Conservation (phyloP, 2,113 vertebrate species). For the Thamnophis sirtalis region DNA sequence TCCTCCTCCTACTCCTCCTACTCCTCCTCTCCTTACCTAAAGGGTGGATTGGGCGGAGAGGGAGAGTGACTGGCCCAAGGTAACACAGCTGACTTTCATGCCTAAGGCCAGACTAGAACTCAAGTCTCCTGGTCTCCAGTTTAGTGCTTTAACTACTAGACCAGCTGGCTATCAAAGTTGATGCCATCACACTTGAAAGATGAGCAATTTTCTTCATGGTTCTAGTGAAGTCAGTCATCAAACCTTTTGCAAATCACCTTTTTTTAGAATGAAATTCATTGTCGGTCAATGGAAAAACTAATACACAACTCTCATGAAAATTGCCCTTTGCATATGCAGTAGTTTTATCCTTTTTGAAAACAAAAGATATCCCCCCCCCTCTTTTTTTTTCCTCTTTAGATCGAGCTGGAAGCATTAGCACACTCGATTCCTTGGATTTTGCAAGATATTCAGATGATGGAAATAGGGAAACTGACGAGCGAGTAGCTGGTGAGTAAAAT, state of each 20-base stretch:
- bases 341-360: constrained; percentile 10
- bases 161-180: background rate
- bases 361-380: background rate
- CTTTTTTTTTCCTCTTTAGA: constrained; percentile 71
- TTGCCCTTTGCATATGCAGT: background rate
- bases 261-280: background rate
- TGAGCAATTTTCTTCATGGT: background rate
- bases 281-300: background rate
- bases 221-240: background rate
- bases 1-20: too few species aligned
- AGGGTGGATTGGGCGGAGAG: background rate
- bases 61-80: background rate
- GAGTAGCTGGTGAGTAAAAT: constrained; percentile 86
- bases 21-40: too few species aligned
- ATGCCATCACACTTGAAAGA: background rate
- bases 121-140: background rate
- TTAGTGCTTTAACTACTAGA: background rate
- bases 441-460: constrained; percentile 98
- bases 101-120: background rate
- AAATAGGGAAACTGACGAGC: constrained; percentile 92
- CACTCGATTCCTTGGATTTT: constrained; percentile 97
- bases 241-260: background rate
- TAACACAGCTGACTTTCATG: background rate
- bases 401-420: constrained; percentile 96
- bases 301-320: background rate